A percentile compares a stretch with the other conserved stretches of the same genome.
Conservation (phyloP, 2,888 invertebrate genomes). For the Rugalucina vietnamica region DNA sequence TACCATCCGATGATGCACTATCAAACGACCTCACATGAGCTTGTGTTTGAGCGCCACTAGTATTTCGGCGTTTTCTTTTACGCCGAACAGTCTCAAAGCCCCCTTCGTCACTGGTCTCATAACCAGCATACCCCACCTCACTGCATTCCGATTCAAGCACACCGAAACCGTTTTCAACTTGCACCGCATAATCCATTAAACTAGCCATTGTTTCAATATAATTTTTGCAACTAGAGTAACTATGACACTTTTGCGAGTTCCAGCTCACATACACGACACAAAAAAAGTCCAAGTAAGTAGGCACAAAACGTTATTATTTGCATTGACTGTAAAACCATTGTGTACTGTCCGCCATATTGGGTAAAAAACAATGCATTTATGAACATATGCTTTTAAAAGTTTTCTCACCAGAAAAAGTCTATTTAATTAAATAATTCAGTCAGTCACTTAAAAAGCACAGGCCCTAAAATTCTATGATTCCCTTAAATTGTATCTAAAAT, state of each 20-base stretch:
- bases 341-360: conserved; percentile 5
- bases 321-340: not conserved
- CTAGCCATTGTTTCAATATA: not conserved
- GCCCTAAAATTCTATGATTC: too few species aligned
- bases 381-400: too few species aligned
- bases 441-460: too few species aligned
- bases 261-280: not conserved
- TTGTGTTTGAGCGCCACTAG: not conserved
- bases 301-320: not conserved
- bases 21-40: not conserved
- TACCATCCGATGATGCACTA: not conserved
- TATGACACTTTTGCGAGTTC: not conserved
- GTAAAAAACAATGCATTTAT: too few species aligned
- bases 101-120: not conserved
- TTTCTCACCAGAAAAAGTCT: too few species aligned
- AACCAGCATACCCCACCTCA: conserved; percentile 9
- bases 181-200: not conserved
- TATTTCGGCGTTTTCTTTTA: not conserved
- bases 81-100: not conserved
- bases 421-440: too few species aligned
- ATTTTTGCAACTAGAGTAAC: not conserved
- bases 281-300: not conserved
- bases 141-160: not conserved
- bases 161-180: not conserved
- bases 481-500: too few species aligned